Percentiles rank a stretch among this genome's conserved stretches.
Conservation (phyloP, 2,113 vertebrate species). For the Phalacrocorax carbo region DNA sequence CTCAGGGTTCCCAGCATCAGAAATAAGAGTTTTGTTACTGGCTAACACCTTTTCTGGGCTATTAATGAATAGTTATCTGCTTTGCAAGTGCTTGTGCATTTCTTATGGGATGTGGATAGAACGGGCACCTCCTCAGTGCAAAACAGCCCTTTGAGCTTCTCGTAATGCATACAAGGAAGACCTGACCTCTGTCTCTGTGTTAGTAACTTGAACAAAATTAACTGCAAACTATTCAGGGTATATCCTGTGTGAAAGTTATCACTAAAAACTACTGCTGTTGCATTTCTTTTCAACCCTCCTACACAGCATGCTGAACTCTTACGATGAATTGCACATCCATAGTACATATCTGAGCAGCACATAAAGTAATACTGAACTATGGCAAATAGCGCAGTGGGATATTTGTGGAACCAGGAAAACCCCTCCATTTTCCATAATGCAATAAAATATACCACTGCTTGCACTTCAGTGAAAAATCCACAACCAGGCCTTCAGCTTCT, state of each 20-base stretch:
- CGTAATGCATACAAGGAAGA: not conserved
- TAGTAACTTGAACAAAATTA: not conserved
- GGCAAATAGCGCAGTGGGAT: not conserved
- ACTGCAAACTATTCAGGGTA: not conserved
- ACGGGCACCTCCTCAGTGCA: not conserved
- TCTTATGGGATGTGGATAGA: not conserved
- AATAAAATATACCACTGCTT: not conserved
- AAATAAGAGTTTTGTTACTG: not conserved
- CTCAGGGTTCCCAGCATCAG: not conserved
- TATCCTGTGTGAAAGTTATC: not conserved
- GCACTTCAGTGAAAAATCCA: not conserved
- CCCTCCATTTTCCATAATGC: not conserved
- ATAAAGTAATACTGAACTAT: not conserved
- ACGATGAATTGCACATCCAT: not conserved
- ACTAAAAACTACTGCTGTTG: not conserved
- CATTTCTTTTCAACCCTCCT: not conserved
- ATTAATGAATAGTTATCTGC: not conserved
- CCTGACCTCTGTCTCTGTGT: not conserved
- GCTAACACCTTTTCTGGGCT: not conserved
- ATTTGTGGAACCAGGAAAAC: not conserved
- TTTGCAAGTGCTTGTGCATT: not conserved
- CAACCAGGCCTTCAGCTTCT: not conserved
- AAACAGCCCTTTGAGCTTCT: not conserved
- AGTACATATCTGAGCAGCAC: not conserved
- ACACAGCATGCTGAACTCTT: not conserved